Evolutionary conservation across 2,113 vertebrate species (phyloP).

Genomic region (Girardinichthys multiradiatus): DNA sequence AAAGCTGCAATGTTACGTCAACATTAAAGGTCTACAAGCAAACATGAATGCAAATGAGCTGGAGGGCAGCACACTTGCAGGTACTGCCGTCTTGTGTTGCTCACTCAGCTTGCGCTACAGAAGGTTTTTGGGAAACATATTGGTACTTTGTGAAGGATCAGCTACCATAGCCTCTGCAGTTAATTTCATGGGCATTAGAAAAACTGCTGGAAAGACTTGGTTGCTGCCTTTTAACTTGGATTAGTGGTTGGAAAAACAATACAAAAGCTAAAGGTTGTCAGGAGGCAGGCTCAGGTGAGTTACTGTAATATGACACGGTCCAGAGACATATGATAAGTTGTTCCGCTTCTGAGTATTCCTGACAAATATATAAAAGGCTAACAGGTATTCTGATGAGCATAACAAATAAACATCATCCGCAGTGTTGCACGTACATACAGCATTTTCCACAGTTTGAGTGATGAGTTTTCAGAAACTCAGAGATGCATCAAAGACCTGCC

Average conservation of each 20-base stretch:
- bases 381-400: constrained; percentile 19
- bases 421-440: background rate
- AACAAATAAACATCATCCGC: constrained; percentile 45
- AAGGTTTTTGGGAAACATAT: constrained; percentile 9
- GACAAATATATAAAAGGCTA: constrained; percentile 36
- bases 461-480: constrained; percentile 15
- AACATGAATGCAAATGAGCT: constrained; percentile 20
- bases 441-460: constrained; percentile 4
- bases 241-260: constrained; percentile 60
- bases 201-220: constrained; percentile 30
- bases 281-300: constrained; percentile 7
- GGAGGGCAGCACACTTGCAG: constrained; percentile 14
- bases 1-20: constrained; percentile 26
- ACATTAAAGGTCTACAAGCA: constrained; percentile 17
- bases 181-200: constrained; percentile 70
- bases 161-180: constrained; percentile 13
- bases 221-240: constrained; percentile 65
- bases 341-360: constrained; percentile 13
- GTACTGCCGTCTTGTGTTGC: background rate
- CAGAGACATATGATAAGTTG: constrained; percentile 23
- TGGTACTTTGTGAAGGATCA: constrained; percentile 10
- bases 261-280: constrained; percentile 9
- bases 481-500: constrained; percentile 44
- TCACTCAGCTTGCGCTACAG: background rate
- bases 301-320: constrained; percentile 24